Conservation (phyloP, 1,140 invertebrate species). For the Drosophila chauvacae region DNA sequence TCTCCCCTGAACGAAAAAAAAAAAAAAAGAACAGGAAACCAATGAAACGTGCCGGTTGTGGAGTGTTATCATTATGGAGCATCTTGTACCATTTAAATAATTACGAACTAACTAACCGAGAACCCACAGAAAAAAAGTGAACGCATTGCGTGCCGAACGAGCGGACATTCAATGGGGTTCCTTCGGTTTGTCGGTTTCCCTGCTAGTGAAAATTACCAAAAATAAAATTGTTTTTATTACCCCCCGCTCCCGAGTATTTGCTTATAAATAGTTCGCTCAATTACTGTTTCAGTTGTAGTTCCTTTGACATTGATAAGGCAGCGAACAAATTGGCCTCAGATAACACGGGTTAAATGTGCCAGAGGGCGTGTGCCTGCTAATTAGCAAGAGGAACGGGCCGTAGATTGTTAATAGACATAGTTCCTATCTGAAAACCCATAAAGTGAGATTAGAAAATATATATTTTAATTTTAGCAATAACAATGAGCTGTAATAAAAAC, state of each 20-base stretch:
- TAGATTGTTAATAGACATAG: not conserved
- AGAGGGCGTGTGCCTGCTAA: slow-evolving; percentile 3
- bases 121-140: slow-evolving; percentile 29
- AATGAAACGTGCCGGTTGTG: slow-evolving; percentile 63
- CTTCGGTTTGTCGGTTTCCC: not conserved
- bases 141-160: slow-evolving; percentile 48
- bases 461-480: not conserved
- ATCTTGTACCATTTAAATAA: slow-evolving; percentile 79
- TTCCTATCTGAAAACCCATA: not conserved
- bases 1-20: not conserved
- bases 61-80: slow-evolving; percentile 63
- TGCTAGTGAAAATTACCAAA: slow-evolving; percentile 37
- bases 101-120: slow-evolving; percentile 55
- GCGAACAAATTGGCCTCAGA: slow-evolving; percentile 30
- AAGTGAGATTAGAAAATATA: not conserved
- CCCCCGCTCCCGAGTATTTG: slow-evolving; percentile 22
- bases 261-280: slow-evolving; percentile 41
- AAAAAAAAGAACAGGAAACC: slow-evolving; percentile 17
- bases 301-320: slow-evolving; percentile 36
- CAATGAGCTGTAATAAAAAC: not conserved
- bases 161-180: slow-evolving; percentile 25
- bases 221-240: slow-evolving; percentile 43
- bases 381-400: not conserved
- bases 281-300: slow-evolving; percentile 20
- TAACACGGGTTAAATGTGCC: slow-evolving; percentile 27